A percentile compares a stretch with the other conserved stretches of the same genome.
Conservation (phyloP, 2,113 vertebrate species). For the Leucoraja erinaceus region DNA sequence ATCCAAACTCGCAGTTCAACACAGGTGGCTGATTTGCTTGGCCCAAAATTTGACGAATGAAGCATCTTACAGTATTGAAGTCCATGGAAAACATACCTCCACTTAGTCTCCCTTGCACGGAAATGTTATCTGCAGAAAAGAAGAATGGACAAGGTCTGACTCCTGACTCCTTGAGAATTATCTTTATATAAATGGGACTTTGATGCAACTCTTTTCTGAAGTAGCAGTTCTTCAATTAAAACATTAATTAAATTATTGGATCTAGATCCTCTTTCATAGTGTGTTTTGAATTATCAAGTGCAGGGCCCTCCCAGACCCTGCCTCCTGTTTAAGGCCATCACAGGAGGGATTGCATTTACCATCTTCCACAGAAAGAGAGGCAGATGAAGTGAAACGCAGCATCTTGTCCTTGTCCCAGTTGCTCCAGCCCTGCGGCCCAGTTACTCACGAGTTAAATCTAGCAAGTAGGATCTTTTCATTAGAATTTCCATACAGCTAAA, state of each 20-base stretch:
- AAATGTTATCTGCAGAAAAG: not conserved
- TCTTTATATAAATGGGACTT: not conserved
- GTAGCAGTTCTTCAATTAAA: not conserved
- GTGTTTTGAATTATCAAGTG: not conserved
- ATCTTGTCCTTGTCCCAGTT: not conserved
- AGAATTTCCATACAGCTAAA: not conserved
- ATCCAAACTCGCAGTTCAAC: not conserved
- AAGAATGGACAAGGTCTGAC: not conserved
- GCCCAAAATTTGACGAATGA: not conserved
- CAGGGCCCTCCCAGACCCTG: not conserved
- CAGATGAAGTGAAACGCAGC: not conserved
- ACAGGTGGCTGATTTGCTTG: not conserved
- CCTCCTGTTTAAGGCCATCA: not conserved
- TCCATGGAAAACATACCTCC: not conserved
- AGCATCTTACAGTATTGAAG: not conserved
- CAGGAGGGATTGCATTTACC: too few species aligned
- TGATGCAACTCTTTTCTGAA: not conserved
- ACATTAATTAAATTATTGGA: not conserved
- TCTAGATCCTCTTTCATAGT: not conserved
- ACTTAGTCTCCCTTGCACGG: not conserved
- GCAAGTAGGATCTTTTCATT: not conserved
- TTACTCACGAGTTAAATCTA: not conserved
- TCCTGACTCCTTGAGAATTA: not conserved
- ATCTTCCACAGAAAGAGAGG: not conserved
- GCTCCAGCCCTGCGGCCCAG: not conserved